phyloP scores from a whole-genome alignment of 2,797 vertebrate species.

The Poeciliopsis turneri region DNA sequence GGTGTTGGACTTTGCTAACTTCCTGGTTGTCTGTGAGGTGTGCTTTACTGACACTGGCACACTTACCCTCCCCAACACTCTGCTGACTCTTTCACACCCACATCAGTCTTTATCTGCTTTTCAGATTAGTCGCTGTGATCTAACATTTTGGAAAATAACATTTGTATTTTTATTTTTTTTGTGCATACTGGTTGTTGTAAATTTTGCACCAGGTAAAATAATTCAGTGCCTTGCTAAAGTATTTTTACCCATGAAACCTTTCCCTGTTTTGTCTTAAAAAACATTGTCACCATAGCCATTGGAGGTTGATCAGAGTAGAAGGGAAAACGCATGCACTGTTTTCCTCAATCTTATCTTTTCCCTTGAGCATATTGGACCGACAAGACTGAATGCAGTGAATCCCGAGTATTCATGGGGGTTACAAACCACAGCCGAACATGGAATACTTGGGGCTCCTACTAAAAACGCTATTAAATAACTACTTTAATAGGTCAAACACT shows the following conservation, averaged over 20 bases:
- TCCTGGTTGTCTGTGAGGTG: constrained; percentile 57
- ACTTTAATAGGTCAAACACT: too few relatives aligned
- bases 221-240: neutral
- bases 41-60: constrained; percentile 42
- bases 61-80: constrained; percentile 48
- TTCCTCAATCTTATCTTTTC: neutral
- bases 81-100: constrained; percentile 32
- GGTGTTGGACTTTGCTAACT: constrained; percentile 46
- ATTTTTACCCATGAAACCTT: neutral
- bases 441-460: neutral
- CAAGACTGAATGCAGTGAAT: neutral
- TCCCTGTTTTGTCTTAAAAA: neutral
- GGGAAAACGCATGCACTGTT: neutral
- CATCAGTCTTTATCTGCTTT: constrained; percentile 38
- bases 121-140: constrained; percentile 19
- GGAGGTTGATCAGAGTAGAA: neutral
- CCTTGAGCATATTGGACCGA: neutral
- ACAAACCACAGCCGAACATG: neutral
- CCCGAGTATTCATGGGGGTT: neutral
- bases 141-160: constrained; percentile 26
- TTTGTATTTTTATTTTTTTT: neutral
- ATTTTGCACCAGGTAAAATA: constrained; percentile 12
- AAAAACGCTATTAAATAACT: neutral
- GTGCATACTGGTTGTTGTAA: neutral
- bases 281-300: neutral